Conservation (phyloP, 2,888 invertebrate genomes). For the Hypomecis atomaria region DNA sequence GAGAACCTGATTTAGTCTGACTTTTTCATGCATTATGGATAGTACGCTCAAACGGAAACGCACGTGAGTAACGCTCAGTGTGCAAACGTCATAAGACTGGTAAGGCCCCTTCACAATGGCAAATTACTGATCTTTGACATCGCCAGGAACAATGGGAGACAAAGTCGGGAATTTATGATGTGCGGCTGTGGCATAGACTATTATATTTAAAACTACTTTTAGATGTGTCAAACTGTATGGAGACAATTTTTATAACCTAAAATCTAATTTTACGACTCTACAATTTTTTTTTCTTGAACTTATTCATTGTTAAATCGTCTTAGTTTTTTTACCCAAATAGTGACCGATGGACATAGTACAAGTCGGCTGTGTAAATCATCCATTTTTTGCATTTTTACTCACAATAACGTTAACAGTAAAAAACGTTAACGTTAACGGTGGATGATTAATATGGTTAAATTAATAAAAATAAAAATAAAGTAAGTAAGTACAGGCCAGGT, state of each 20-base stretch:
- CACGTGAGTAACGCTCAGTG: constrained; percentile 25
- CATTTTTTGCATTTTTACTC: too few species aligned
- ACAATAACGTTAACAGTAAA: too few species aligned
- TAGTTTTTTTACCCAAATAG: too few species aligned
- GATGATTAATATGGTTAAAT: too few species aligned
- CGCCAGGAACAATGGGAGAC: constrained; percentile 76
- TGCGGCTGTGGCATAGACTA: constrained; percentile 61
- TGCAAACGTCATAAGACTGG: constrained; percentile 35
- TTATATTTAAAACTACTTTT: constrained; percentile 26
- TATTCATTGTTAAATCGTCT: too few species aligned
- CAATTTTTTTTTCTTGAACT: too few species aligned
- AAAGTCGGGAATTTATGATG: constrained; percentile 65
- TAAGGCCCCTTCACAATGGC: constrained; percentile 69
- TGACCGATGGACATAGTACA: too few species aligned
- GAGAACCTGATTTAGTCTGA: neutral
- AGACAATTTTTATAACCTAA: constrained; percentile 12
- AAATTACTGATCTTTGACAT: constrained; percentile 84
- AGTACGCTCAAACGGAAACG: constrained; percentile 25
- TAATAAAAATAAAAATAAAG: too few species aligned
- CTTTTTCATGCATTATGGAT: constrained; percentile 32
- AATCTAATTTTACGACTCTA: too few species aligned
- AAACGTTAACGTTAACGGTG: too few species aligned
- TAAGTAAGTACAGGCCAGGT: too few species aligned
- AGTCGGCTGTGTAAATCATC: too few species aligned
- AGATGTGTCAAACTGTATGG: constrained; percentile 32